Evolutionary conservation across 2,888 invertebrate genomes (phyloP).

Genomic region (Microctonus hyperodae): DNA sequence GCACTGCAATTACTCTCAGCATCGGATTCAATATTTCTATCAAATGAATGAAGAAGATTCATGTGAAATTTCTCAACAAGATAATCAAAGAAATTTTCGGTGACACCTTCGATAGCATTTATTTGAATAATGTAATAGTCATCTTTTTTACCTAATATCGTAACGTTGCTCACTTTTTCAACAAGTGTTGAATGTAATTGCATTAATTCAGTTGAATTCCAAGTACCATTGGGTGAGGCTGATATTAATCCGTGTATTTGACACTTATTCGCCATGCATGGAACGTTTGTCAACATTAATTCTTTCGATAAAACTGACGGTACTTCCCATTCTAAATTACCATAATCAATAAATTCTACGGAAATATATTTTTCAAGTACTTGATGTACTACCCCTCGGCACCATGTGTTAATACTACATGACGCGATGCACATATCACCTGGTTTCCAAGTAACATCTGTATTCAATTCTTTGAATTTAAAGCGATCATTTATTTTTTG

Average conservation of each 20-base stretch:
- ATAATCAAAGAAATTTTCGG: neutral
- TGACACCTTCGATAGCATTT: neutral
- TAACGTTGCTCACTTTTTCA: slow-evolving; percentile 67
- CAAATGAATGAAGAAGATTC: neutral
- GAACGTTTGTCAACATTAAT: slow-evolving; percentile 67
- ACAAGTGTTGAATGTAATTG: slow-evolving; percentile 69
- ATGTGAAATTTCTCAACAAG: neutral
- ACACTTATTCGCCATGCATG: slow-evolving; percentile 72
- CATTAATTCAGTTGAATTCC: slow-evolving; percentile 68
- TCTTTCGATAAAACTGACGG: slow-evolving; percentile 69
- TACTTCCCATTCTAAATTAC: slow-evolving; percentile 74
- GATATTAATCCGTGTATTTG: slow-evolving; percentile 67
- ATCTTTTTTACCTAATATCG: slow-evolving; percentile 49
- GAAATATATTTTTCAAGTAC: slow-evolving; percentile 51
- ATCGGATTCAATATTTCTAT: neutral
- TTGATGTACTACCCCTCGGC: slow-evolving; percentile 71
- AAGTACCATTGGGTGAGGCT: slow-evolving; percentile 53
- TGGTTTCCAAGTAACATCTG: slow-evolving; percentile 64
- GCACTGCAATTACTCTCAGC: neutral
- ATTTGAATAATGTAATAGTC: neutral
- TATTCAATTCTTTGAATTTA: neutral
- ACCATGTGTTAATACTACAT: slow-evolving; percentile 72
- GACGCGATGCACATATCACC: slow-evolving; percentile 76
- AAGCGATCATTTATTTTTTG: neutral
- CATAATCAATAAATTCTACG: slow-evolving; percentile 83